A percentile compares a stretch with the other conserved stretches of the same genome.
Conservation (phyloP, 2,888 invertebrate species). For the Phorcus lineatus region DNA sequence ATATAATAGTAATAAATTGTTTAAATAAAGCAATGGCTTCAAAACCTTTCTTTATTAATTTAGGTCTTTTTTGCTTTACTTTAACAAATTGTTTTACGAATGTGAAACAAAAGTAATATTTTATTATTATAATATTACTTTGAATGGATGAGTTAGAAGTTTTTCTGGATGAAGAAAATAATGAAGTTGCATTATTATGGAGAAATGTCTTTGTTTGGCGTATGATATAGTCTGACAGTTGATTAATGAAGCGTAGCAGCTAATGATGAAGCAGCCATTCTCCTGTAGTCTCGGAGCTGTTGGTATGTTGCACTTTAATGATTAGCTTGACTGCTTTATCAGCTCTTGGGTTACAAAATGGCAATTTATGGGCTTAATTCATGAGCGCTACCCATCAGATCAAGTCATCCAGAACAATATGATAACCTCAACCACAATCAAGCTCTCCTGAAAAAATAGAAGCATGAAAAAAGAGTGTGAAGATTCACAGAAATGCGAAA, state of each 20-base stretch:
- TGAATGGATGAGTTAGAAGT: no score
- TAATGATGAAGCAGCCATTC: no score
- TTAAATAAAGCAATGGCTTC: neutral
- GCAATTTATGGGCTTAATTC: neutral
- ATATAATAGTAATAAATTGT: no score
- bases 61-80: neutral
- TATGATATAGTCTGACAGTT: no score
- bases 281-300: no score
- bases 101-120: neutral
- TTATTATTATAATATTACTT: neutral
- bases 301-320: no score
- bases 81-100: neutral
- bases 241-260: no score
- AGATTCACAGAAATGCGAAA: constrained; percentile 9
- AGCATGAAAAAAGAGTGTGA: constrained; percentile 9
- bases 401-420: constrained; percentile 16
- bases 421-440: constrained; percentile 13
- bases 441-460: neutral
- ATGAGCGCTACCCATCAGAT: neutral
- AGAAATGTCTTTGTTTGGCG: no score
- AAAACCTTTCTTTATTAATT: neutral
- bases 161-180: no score
- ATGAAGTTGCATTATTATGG: no score
- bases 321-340: no score
- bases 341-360: no score